phyloP scores from a whole-genome alignment of 2,797 vertebrate species.

The Threskiornis aethiopicus region DNA sequence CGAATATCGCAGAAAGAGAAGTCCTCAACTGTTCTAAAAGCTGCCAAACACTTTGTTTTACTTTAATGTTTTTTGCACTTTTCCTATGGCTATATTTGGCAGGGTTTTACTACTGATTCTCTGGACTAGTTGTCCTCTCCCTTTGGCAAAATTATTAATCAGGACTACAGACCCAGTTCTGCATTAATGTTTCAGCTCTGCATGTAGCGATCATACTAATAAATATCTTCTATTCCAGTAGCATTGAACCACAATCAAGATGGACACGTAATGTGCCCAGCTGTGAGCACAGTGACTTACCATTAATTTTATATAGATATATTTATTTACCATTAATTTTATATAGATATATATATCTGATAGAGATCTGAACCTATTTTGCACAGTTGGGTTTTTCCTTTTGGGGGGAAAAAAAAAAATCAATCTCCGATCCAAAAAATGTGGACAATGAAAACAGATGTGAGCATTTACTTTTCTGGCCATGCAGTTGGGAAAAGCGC shows the following conservation, averaged over 20 bases:
- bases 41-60: neutral
- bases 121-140: neutral
- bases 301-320: neutral
- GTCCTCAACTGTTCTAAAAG: neutral
- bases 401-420: neutral
- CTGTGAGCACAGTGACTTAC: neutral
- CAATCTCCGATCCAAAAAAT: neutral
- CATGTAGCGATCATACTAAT: neutral
- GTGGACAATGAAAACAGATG: neutral
- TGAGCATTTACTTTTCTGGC: neutral
- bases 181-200: neutral
- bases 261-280: neutral
- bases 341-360: neutral
- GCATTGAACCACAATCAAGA: neutral
- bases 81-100: neutral
- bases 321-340: neutral
- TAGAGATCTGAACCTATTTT: neutral
- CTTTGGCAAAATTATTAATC: neutral
- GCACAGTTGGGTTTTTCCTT: neutral
- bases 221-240: neutral
- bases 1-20: neutral
- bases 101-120: neutral
- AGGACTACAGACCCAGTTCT: neutral
- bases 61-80: neutral
- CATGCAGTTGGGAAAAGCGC: neutral